Evolutionary conservation across 2,113 vertebrate genomes (phyloP), one percentile per base, ranked within the genome.

Genomic region (Rhineura floridana): DNA sequence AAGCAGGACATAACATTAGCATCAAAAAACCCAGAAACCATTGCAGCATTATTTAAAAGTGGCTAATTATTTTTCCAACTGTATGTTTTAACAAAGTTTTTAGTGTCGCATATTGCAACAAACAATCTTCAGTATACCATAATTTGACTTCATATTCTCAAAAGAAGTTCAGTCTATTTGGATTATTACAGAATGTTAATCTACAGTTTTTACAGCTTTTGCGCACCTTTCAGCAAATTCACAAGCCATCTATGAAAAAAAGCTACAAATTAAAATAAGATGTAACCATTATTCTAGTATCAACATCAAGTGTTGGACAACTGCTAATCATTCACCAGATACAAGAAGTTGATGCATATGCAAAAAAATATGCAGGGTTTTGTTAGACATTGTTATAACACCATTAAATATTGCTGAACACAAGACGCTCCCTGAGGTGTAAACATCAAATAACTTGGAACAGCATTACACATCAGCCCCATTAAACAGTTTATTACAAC

Each of bases 401-500:
- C 55, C 81, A 88, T 83, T 83, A 83, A 83, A 88, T 88, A 88
- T 97, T 97, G 97, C 96, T 97, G 95, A 97, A 97, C 97, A 97
- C 96, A 97, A 97, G 96, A 97, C 97, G 96, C 97, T 98, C 97
- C 97, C 97, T 98, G 97, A 97, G 97, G 97, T 97, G 97, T 97
- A 97, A 97, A 97, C 97, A 97, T 97, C 96, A 97, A 97, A 97
- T 96, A 97, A 97, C 95, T 97, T 97, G 98, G 55, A 98, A 97
- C 97, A 98, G 97, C 96, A 97, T 98, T 98, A 97, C 97, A 97
- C 96, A 97, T 97, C 97, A 98, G 98, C 98, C 98, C 98, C 98
- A 97, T 98, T 98, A 97, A 98, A 98, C 97, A 98, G 97, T 99
- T 99, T 99, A 99, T 99, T 99, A 99, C 98, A 99, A 99, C 98